Evolutionary conservation across 2,888 invertebrate genomes (phyloP).

Genomic region (Polymixis lichenea): DNA sequence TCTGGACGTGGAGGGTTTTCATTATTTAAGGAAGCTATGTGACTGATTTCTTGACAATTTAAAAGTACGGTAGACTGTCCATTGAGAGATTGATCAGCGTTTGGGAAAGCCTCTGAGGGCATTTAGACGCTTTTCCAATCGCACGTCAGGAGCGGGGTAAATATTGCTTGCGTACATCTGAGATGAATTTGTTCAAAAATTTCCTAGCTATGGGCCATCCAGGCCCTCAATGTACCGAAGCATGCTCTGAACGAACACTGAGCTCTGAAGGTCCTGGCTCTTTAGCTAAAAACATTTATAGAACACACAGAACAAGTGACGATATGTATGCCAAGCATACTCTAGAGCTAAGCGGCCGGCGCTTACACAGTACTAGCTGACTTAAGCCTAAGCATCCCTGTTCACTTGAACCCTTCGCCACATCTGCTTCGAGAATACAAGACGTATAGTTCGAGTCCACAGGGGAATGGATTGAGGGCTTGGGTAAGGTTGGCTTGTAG

Average conservation of each 20-base stretch:
- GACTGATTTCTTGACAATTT: neutral
- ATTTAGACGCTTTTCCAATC: neutral
- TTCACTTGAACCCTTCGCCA: neutral
- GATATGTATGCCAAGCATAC: neutral
- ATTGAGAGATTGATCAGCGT: neutral
- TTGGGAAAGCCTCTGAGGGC: neutral
- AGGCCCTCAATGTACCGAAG: no score
- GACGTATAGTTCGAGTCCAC: neutral
- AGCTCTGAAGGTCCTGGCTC: neutral
- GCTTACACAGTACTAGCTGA: neutral
- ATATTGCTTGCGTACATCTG: neutral
- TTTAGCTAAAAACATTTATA: neutral
- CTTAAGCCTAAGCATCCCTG: neutral
- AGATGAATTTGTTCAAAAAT: neutral
- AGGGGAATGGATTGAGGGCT: neutral
- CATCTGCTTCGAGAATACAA: no score
- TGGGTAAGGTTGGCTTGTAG: neutral
- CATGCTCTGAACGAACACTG: neutral
- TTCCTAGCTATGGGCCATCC: neutral
- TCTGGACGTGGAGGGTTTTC: conserved; percentile 70
- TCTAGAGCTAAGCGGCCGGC: neutral
- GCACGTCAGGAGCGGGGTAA: neutral
- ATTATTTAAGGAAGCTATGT: neutral
- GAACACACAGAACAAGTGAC: neutral
- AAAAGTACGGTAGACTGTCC: neutral